A percentile compares a stretch with the other conserved stretches of the same genome.
These are phyloP conservation scores for Smittia sp. DNA, from an alignment of 2,888 invertebrate genomes.

Conservation along the genomic window DNA sequence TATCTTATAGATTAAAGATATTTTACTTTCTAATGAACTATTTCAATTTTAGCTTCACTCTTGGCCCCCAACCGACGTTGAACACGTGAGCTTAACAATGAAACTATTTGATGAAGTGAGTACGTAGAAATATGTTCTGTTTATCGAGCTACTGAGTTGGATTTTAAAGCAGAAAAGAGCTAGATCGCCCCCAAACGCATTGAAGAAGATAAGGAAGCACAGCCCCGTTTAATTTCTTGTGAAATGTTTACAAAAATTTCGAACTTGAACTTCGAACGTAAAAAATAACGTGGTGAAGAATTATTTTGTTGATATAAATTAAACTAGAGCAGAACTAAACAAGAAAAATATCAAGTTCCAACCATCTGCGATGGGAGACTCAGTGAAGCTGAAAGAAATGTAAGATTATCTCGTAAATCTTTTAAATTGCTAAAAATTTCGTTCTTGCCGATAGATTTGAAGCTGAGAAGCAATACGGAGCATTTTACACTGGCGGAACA, in stretches of 20 bases:
- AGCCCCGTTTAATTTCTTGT: too few relatives aligned
- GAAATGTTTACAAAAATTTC: slow-evolving; percentile 1
- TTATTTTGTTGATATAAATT: too few relatives aligned
- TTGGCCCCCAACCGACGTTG: too few relatives aligned
- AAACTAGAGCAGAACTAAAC: not conserved
- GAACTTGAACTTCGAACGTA: not conserved
- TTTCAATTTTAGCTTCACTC: too few relatives aligned
- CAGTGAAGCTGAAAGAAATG: slow-evolving; percentile 34
- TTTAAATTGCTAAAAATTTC: not conserved
- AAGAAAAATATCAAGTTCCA: not conserved
- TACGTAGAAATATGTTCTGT: not conserved
- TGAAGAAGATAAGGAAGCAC: too few relatives aligned
- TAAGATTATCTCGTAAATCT: not conserved
- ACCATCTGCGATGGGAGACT: not conserved
- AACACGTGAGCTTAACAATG: not conserved
- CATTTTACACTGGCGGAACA: slow-evolving; percentile 79
- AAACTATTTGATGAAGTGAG: not conserved
- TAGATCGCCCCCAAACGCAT: too few relatives aligned
- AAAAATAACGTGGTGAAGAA: not conserved
- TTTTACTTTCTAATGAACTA: too few relatives aligned
- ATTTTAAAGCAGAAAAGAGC: not conserved
- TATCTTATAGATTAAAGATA: too few relatives aligned
- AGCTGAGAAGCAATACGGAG: slow-evolving; percentile 67
- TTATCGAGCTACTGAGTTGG: not conserved
- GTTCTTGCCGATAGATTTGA: slow-evolving; percentile 61